Base-by-base conservation (phyloP, 2,888 invertebrate genomes). In the Eurytoma californica region DNA sequence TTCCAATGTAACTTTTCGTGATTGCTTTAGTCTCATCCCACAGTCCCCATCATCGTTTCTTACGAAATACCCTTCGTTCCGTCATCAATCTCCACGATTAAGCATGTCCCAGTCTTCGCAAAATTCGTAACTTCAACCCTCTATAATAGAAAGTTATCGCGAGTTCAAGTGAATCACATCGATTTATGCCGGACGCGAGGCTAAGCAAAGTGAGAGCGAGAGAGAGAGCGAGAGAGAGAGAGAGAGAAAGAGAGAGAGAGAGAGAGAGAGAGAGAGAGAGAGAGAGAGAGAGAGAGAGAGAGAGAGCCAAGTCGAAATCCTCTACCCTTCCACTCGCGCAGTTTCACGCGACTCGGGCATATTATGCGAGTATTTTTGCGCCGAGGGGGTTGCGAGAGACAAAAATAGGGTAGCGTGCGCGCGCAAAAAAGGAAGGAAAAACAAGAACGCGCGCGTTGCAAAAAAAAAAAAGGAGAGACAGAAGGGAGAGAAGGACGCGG, bases 401-500 rank as follows among this genome's bases (percentile, higher is more conserved):
- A 66, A 80, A 75, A 81, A 74, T 66, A 72, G 57, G 75, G 79
- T 68, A 74, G 74, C 39, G 39, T 39, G 39, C 7, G 39, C 39
- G 39, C 39, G 39, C 39, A 39, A 72, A 79, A 78, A 69, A 82
- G 76, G 77, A 77, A 65, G 69, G 72, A 74, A 73, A 60, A 80
- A 80, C 57, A 77, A 77, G 63, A 68, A 76, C 39, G 63, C 20
- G 73, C n/a, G 39, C 49, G 20, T 14, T 67, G 80, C 83, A 84
- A 80, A 82, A 82, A 82, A 82, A 82, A 78, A 78, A 80, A 74
- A 72, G 70, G 67, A 72, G 67, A 80, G 80, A 47, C 72, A 65
- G 73, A 60, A 60, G 39, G 16, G 66, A 72, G 66, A 69, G 74
- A 61, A 69, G 73, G 13, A 72, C 61, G 39, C 39, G 78, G 79